Base-by-base conservation (phyloP, 2,113 vertebrate genomes). In the Chaenocephalus aceratus region DNA sequence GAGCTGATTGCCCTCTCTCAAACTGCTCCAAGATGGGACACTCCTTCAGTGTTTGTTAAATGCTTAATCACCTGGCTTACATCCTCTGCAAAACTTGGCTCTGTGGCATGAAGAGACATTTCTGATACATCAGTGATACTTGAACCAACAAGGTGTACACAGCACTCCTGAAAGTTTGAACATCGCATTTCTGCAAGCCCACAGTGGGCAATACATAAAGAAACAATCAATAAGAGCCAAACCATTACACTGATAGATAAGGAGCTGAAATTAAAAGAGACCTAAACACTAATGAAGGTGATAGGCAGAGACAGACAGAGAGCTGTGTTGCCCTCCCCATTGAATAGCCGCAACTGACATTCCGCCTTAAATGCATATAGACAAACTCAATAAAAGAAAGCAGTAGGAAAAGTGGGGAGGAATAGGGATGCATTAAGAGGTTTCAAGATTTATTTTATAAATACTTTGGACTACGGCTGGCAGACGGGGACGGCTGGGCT, bases 231-330 rank as follows among this genome's bases (percentile, higher is more conserved):
- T 92, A 85, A 65, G 21, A 67, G 70, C 63, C 61, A 65, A 74
- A 83, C 73, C 83, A 78, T 92, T 91, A 92, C 89, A 85, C 84
- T 90, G 91, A 94, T 78, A 90, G 85, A 93, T 93, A 90, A 88
- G 88, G 60, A 78, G 76, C 81, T 85, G 83, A 81, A 87, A 93
- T 93, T 89, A 92, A 87, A 91, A 92, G 87, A 82, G 86, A 91
- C 84, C 86, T 84, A 68, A 88, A 83, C 79, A 73, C 80, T 82
- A 91, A 88, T 91, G 84, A 88, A 89, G 72, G 66, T 77, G 77
- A 90, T 75, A 69, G 92, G 46, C 10, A 18, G 70, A 75, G 80
- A 85, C 73, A 73, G 82, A 81, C 69, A 78, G 62, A 79, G 67
- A 75, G 79, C 53, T 77, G 80, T 80, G 88, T 62, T 75, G 64